Conservation (phyloP, 2,888 invertebrate species). For the Exocentrus adspersus region DNA sequence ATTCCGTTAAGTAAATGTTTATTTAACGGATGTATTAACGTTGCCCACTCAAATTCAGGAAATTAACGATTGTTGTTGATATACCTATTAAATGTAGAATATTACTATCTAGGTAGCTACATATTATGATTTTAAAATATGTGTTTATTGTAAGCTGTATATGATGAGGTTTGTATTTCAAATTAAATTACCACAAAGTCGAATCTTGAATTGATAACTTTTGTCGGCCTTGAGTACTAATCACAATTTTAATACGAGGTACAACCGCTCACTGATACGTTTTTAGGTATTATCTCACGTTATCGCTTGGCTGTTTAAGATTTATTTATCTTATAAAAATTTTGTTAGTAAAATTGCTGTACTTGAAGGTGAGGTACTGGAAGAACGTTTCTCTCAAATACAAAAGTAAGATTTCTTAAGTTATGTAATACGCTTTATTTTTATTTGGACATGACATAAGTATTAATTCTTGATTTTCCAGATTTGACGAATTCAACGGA, state of each 20-base stretch:
- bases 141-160: too few relatives aligned
- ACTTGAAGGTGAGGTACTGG: neutral
- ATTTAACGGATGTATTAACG: too few relatives aligned
- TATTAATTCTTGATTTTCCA: constrained; percentile 32
- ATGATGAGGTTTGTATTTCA: too few relatives aligned
- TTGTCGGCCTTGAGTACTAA: neutral
- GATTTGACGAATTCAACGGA: constrained; percentile 59
- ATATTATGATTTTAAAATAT: too few relatives aligned
- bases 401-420: too few relatives aligned
- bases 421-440: neutral
- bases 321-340: constrained; percentile 1
- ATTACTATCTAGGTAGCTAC: too few relatives aligned
- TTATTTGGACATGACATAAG: neutral
- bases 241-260: neutral
- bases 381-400: too few relatives aligned
- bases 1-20: too few relatives aligned
- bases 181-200: too few relatives aligned
- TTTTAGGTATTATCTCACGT: neutral
- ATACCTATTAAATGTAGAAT: too few relatives aligned
- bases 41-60: too few relatives aligned
- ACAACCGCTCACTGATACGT: neutral
- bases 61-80: too few relatives aligned
- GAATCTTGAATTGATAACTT: constrained; percentile 3
- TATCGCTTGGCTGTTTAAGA: neutral
- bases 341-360: neutral